phyloP scores from a whole-genome alignment of 2,113 vertebrate genomes.

The Hyperopisus bebe region DNA sequence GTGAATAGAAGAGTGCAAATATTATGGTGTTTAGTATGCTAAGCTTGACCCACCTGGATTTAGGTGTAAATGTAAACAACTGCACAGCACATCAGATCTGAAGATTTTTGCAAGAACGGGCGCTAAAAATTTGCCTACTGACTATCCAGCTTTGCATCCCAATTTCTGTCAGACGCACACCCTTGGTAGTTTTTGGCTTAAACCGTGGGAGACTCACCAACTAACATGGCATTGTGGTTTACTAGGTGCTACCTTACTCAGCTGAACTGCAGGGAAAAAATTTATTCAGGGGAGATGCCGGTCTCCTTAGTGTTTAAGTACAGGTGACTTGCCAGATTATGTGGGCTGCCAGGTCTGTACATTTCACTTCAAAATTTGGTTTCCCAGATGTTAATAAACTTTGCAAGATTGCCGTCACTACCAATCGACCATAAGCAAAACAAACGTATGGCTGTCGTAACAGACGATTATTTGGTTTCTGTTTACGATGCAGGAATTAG shows the following conservation, averaged over 20 bases:
- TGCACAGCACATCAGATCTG: background rate
- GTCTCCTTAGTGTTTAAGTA: background rate
- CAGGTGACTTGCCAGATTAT: background rate
- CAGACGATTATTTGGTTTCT: background rate
- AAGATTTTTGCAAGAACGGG: background rate
- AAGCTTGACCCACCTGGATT: background rate
- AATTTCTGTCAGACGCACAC: background rate
- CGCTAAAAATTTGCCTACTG: background rate
- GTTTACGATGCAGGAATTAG: background rate
- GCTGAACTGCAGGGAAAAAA: background rate
- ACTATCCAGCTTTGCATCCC: background rate
- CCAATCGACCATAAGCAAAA: background rate
- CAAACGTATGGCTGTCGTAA: background rate
- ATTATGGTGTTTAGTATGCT: slow-evolving; percentile 58
- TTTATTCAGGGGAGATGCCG: background rate
- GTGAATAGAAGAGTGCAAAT: slow-evolving; percentile 67
- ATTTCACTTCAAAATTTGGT: background rate
- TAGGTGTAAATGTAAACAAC: background rate
- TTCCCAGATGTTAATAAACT: background rate
- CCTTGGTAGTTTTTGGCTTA: background rate
- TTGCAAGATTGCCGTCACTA: background rate
- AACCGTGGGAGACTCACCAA: background rate
- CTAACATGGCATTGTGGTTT: background rate
- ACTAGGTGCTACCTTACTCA: background rate
- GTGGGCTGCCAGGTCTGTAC: background rate